A percentile compares a stretch with the other conserved stretches of the same genome.
Evolutionary conservation across 2,113 vertebrate genomes (phyloP).

Genomic region (Pseudopipra pipra): DNA sequence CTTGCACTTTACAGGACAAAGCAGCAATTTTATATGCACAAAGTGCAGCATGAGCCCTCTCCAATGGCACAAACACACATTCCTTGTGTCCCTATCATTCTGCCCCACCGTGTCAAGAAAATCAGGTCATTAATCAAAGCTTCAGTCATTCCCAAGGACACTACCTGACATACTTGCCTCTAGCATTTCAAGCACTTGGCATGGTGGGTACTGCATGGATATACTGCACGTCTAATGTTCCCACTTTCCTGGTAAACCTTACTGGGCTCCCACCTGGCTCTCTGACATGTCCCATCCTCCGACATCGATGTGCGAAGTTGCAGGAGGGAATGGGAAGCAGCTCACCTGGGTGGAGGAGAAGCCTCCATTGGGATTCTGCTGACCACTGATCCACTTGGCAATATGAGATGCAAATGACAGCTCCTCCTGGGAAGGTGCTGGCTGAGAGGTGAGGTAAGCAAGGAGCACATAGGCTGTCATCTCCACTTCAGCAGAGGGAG

Average conservation of each 20-base stretch:
- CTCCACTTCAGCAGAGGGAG: constrained; percentile 75
- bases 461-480: constrained; percentile 70
- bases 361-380: constrained; percentile 74
- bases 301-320: fast-evolving
- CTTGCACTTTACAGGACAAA: too few species aligned
- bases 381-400: constrained; percentile 65
- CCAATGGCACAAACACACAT: too few species aligned
- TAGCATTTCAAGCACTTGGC: fast-evolving
- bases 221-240: neutral
- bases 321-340: neutral
- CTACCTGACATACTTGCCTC: fast-evolving
- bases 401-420: neutral
- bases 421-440: neutral
- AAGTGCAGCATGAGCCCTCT: too few species aligned
- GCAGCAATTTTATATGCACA: too few species aligned
- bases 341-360: constrained; percentile 79
- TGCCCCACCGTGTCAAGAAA: too few species aligned
- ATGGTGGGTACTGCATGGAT: fast-evolving
- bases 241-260: neutral
- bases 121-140: too few species aligned
- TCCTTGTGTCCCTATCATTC: too few species aligned
- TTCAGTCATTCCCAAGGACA: neutral
- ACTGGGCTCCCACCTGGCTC: neutral
- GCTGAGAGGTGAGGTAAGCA: neutral
- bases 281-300: neutral